Percentiles rank a stretch among this genome's conserved stretches.
Conservation (phyloP, 1,140 invertebrate genomes). For the Hylyphantes graminicola region DNA sequence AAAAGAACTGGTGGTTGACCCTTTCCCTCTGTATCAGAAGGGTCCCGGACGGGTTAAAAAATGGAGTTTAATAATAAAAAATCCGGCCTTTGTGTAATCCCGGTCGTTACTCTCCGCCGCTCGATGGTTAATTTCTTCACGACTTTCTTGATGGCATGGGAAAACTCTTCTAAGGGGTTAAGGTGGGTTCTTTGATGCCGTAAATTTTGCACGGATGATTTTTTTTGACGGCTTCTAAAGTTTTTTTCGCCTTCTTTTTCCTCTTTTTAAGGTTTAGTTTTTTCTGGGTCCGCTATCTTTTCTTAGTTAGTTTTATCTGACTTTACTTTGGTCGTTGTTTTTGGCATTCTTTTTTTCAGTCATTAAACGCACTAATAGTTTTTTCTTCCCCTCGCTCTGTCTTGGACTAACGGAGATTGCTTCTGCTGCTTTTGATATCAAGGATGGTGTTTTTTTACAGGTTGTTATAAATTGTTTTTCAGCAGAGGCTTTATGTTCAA, state of each 20-base stretch:
- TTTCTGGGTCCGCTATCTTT: slow-evolving; percentile 1
- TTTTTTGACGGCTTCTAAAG: neutral
- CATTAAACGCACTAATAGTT: slow-evolving; percentile 53
- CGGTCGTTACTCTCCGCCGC: slow-evolving; percentile 49
- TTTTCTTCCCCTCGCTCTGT: slow-evolving; percentile 30
- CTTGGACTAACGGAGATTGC: slow-evolving; percentile 32
- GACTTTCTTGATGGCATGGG: slow-evolving; percentile 54
- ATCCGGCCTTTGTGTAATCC: slow-evolving; percentile 36
- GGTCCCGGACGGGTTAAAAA: slow-evolving; percentile 56
- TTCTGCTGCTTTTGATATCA: slow-evolving; percentile 54
- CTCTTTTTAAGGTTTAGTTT: slow-evolving; percentile 10
- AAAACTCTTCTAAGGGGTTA: slow-evolving; percentile 53
- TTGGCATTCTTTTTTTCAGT: slow-evolving; percentile 50
- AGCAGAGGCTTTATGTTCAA: slow-evolving; percentile 34
- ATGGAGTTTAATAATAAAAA: slow-evolving; percentile 35
- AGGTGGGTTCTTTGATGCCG: slow-evolving; percentile 23
- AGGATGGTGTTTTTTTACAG: slow-evolving; percentile 13
- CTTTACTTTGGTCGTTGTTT: slow-evolving; percentile 32
- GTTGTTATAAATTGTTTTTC: slow-evolving; percentile 55
- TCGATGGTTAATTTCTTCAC: slow-evolving; percentile 53
- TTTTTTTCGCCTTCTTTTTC: slow-evolving; percentile 8
- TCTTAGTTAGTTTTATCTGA: slow-evolving; percentile 41
- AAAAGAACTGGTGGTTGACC: slow-evolving; percentile 52
- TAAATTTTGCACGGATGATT: slow-evolving; percentile 35
- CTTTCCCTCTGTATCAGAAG: slow-evolving; percentile 15